phyloP scores from a whole-genome alignment of 2,888 invertebrate genomes.

The Notocelia uddmanniana region DNA sequence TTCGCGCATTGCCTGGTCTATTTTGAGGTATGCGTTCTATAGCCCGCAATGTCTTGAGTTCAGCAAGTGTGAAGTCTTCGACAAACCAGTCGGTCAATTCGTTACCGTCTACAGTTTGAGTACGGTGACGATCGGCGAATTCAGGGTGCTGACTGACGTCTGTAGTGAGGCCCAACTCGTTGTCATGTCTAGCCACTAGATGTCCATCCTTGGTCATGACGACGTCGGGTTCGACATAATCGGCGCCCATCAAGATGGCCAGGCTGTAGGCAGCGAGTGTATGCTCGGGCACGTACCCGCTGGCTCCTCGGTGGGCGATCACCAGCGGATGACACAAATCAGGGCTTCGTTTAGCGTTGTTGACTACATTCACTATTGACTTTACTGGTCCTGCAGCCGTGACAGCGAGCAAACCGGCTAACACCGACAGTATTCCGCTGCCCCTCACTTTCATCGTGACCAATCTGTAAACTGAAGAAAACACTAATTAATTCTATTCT shows the following conservation, averaged over 20 bases:
- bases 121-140: conserved; percentile 69
- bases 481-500: not conserved
- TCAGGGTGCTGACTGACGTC: conserved; percentile 69
- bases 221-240: conserved; percentile 78
- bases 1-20: conserved; percentile 74
- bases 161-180: conserved; percentile 72
- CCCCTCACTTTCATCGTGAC: conserved; percentile 42
- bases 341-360: conserved; percentile 54
- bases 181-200: conserved; percentile 77
- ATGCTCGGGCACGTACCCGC: conserved; percentile 79
- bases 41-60: conserved; percentile 73
- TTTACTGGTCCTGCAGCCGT: conserved; percentile 46
- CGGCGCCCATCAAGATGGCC: conserved; percentile 77
- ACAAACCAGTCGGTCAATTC: conserved; percentile 73
- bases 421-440: conserved; percentile 39
- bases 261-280: conserved; percentile 78
- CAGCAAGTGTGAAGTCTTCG: conserved; percentile 78
- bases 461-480: conserved; percentile 45
- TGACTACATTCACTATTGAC: conserved; percentile 26
- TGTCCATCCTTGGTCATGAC: conserved; percentile 77
- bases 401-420: conserved; percentile 42
- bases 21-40: conserved; percentile 73
- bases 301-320: conserved; percentile 77
- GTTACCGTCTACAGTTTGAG: conserved; percentile 67
- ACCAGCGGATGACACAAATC: conserved; percentile 70